These are phyloP conservation scores for Nysson spinosus DNA, from an alignment of 2,888 invertebrate genomes.

Conservation along the genomic window DNA sequence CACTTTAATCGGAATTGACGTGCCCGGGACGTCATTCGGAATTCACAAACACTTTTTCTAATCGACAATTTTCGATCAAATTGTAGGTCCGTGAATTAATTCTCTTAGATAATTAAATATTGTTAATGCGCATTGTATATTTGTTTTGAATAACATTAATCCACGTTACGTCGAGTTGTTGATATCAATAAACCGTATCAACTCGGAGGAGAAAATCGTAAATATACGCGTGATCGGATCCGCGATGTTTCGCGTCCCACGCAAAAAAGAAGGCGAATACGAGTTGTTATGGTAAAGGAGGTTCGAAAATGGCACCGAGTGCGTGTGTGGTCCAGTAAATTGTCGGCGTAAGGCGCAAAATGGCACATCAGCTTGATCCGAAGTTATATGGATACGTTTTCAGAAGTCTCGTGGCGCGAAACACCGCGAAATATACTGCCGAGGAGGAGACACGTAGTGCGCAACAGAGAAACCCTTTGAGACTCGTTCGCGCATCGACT, in stretches of 20 bases:
- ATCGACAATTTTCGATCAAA: too few relatives aligned
- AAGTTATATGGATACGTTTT: slow-evolving; percentile 57
- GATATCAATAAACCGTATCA: slow-evolving; percentile 12
- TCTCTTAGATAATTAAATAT: too few relatives aligned
- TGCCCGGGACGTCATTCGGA: too few relatives aligned
- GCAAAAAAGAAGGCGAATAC: slow-evolving; percentile 33
- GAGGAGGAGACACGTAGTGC: too few relatives aligned
- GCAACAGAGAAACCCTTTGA: too few relatives aligned
- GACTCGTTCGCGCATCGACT: too few relatives aligned
- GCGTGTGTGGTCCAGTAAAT: slow-evolving; percentile 70
- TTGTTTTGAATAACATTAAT: neutral
- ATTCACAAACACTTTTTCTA: too few relatives aligned
- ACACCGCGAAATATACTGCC: too few relatives aligned
- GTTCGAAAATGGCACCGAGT: slow-evolving; percentile 47
- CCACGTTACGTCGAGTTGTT: neutral
- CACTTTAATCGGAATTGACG: too few relatives aligned
- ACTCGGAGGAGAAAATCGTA: slow-evolving; percentile 40
- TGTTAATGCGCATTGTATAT: too few relatives aligned
- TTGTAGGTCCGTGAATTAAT: too few relatives aligned
- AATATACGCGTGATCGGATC: slow-evolving; percentile 59
- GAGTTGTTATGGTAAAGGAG: slow-evolving; percentile 28
- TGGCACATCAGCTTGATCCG: slow-evolving; percentile 65
- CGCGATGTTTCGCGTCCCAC: slow-evolving; percentile 61
- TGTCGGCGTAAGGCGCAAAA: slow-evolving; percentile 64
- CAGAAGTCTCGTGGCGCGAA: slow-evolving; percentile 1